These are phyloP conservation scores for Sylvia borin DNA, from an alignment of 2,797 vertebrate species.

Conservation along the genomic window DNA sequence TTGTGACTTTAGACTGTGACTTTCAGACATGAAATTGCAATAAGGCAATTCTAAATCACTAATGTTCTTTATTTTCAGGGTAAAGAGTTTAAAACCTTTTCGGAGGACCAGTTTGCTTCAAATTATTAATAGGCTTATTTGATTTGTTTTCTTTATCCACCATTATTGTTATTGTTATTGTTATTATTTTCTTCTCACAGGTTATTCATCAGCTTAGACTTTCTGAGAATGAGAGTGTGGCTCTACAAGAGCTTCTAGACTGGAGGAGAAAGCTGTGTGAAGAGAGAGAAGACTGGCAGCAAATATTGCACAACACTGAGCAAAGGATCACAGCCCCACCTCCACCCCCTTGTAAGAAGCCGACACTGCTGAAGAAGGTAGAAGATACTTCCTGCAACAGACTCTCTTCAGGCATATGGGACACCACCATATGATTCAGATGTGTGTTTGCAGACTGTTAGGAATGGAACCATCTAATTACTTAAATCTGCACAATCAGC, in stretches of 20 bases:
- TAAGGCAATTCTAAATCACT: background rate
- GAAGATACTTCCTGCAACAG: constrained; percentile 70
- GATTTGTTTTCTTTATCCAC: background rate
- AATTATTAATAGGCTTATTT: background rate
- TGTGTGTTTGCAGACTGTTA: background rate
- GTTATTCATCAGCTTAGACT: constrained; percentile 85
- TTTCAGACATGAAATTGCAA: background rate
- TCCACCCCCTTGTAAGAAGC: constrained; percentile 84
- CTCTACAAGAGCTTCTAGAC: constrained; percentile 86
- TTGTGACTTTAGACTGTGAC: background rate
- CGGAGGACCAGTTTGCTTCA: background rate
- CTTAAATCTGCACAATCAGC: background rate
- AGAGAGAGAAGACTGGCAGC: constrained; percentile 82
- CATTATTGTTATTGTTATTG: background rate
- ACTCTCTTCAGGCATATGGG: constrained; percentile 75
- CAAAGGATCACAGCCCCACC: constrained; percentile 80
- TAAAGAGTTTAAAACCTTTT: background rate
- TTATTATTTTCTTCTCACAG: constrained; percentile 66
- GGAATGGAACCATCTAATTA: background rate
- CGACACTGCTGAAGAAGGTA: constrained; percentile 79
- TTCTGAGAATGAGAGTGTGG: constrained; percentile 81
- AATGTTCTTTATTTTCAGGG: background rate
- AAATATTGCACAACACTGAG: constrained; percentile 72
- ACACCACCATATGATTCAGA: constrained; percentile 64
- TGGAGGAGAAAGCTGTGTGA: constrained; percentile 88